Evolutionary conservation across 2,888 invertebrate genomes (phyloP).

Genomic region (Autographa pulchrina): DNA sequence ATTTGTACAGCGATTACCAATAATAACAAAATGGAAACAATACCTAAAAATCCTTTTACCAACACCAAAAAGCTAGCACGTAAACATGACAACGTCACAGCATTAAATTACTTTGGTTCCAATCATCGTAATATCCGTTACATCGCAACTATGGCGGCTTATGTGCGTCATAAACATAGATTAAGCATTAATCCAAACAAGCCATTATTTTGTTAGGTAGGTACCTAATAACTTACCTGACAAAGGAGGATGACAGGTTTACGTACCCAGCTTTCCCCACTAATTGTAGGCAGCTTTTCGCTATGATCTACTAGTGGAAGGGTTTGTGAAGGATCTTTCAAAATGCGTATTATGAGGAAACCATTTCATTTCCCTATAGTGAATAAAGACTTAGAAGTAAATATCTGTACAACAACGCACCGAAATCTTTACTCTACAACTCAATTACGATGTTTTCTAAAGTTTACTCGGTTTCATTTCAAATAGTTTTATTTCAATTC

Average conservation of each 20-base stretch:
- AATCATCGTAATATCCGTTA: constrained; percentile 41
- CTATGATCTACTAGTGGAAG: constrained; percentile 53
- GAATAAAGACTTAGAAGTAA: not conserved
- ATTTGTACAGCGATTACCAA: not conserved
- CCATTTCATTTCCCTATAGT: not conserved
- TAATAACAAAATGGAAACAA: not conserved
- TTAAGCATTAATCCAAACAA: constrained; percentile 60
- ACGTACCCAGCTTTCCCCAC: constrained; percentile 50
- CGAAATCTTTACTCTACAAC: too few species aligned
- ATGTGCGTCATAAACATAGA: constrained; percentile 61
- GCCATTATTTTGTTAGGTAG: constrained; percentile 57
- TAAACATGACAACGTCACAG: constrained; percentile 28
- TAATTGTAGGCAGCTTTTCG: constrained; percentile 55
- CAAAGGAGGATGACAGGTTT: constrained; percentile 57
- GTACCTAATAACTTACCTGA: constrained; percentile 61
- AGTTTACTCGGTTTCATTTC: too few species aligned
- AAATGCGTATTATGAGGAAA: not conserved
- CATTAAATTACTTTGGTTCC: constrained; percentile 49
- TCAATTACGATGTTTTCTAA: too few species aligned
- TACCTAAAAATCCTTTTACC: not conserved
- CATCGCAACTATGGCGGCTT: constrained; percentile 52
- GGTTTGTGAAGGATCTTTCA: constrained; percentile 16
- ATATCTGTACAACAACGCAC: not conserved
- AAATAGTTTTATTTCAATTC: not conserved
- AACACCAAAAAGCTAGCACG: constrained; percentile 34